Evolutionary conservation across 2,797 vertebrate genomes (phyloP).

Genomic region (Xiphorhynchus erythropygius): DNA sequence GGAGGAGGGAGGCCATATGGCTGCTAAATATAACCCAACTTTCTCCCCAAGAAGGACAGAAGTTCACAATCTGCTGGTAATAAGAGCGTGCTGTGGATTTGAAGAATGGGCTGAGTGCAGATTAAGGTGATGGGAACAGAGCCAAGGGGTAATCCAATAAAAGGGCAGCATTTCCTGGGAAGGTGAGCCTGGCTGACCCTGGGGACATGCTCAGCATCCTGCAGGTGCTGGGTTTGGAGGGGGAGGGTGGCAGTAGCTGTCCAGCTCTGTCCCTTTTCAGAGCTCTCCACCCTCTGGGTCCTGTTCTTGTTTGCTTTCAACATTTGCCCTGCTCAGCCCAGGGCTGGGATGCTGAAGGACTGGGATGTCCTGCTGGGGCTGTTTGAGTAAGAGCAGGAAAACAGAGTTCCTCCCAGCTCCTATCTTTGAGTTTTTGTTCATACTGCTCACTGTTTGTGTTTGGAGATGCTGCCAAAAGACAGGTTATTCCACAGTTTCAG

Average conservation of each 20-base stretch:
- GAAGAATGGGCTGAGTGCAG: neutral
- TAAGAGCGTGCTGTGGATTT: neutral
- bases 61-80: slow-evolving; percentile 52
- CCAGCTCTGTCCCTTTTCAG: neutral
- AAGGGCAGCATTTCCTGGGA: neutral
- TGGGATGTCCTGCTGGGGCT: neutral
- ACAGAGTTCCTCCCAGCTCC: neutral
- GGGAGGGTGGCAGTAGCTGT: neutral
- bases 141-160: neutral
- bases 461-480: neutral
- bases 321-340: neutral
- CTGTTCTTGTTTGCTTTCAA: neutral
- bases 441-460: neutral
- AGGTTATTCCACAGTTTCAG: neutral
- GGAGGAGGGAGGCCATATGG: slow-evolving; percentile 60
- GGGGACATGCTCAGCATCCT: neutral
- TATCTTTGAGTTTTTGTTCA: neutral
- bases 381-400: neutral
- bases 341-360: neutral
- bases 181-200: neutral
- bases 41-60: slow-evolving; percentile 34
- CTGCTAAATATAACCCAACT: slow-evolving; percentile 55
- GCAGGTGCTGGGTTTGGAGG: neutral
- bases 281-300: neutral
- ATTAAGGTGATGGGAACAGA: neutral